A percentile compares a stretch with the other conserved stretches of the same genome.
phyloP scores from a whole-genome alignment of 2,888 invertebrate genomes.

The Microdon myrmicae region DNA sequence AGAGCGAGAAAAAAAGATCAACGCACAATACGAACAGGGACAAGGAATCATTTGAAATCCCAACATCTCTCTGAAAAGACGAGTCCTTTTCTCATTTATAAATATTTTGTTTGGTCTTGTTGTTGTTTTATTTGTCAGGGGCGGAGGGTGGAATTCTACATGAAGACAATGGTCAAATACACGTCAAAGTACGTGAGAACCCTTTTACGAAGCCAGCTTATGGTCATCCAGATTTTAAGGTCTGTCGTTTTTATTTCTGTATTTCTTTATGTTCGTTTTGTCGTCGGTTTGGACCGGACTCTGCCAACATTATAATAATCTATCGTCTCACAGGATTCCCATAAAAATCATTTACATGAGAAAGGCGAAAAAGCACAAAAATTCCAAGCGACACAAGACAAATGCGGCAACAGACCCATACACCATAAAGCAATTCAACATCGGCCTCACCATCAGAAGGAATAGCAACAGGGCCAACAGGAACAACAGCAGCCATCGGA shows the following conservation, averaged over 20 bases:
- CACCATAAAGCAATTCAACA: constrained; percentile 42
- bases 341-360: constrained; percentile 53
- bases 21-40: no score
- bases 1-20: constrained; percentile 12
- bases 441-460: constrained; percentile 12
- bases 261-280: constrained; percentile 1
- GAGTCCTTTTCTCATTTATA: constrained; percentile 34
- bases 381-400: constrained; percentile 52
- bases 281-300: constrained; percentile 38
- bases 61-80: constrained; percentile 12
- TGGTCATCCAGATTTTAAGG: constrained; percentile 43
- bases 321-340: constrained; percentile 51
- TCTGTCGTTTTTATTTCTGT: constrained; percentile 8
- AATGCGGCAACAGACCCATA: constrained; percentile 40
- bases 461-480: constrained; percentile 21
- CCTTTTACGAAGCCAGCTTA: constrained; percentile 49
- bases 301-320: constrained; percentile 52
- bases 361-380: constrained; percentile 52
- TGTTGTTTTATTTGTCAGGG: no score
- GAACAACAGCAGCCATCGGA: constrained; percentile 11
- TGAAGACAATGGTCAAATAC: constrained; percentile 52
- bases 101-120: constrained; percentile 18
- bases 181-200: constrained; percentile 51
- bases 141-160: constrained; percentile 34
- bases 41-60: constrained; percentile 20